phyloP scores from a whole-genome alignment of 2,113 vertebrate species.

The Suricata suricatta region DNA sequence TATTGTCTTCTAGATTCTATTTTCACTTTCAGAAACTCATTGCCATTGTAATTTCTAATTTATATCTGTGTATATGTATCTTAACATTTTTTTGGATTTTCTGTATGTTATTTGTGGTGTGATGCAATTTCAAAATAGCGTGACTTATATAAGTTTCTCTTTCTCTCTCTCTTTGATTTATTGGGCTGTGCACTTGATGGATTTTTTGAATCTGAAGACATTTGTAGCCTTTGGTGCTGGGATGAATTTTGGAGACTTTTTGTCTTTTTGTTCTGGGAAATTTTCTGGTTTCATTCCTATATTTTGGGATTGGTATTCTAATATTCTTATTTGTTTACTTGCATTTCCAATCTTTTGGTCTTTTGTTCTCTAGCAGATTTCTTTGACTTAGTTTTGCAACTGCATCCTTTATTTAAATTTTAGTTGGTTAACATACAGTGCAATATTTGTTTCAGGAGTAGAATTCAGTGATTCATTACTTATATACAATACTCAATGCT shows the following conservation, averaged over 20 bases:
- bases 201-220: slow-evolving; percentile 9
- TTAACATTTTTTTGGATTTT: neutral
- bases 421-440: no score
- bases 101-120: neutral
- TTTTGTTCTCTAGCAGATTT: neutral
- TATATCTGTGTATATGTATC: neutral
- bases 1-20: neutral
- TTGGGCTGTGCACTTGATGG: neutral
- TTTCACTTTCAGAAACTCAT: neutral
- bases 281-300: neutral
- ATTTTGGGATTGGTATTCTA: neutral
- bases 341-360: neutral
- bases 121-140: neutral
- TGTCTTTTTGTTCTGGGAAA: neutral
- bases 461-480: no score
- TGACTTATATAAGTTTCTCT: neutral
- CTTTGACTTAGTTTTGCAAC: neutral
- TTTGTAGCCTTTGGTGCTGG: neutral
- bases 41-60: neutral
- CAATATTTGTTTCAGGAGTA: no score
- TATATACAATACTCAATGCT: no score
- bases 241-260: neutral
- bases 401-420: neutral
- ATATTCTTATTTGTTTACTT: neutral
- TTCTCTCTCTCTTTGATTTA: neutral